Evolutionary conservation across 2,888 invertebrate genomes (phyloP).

Genomic region (Plagodis dolabraria): DNA sequence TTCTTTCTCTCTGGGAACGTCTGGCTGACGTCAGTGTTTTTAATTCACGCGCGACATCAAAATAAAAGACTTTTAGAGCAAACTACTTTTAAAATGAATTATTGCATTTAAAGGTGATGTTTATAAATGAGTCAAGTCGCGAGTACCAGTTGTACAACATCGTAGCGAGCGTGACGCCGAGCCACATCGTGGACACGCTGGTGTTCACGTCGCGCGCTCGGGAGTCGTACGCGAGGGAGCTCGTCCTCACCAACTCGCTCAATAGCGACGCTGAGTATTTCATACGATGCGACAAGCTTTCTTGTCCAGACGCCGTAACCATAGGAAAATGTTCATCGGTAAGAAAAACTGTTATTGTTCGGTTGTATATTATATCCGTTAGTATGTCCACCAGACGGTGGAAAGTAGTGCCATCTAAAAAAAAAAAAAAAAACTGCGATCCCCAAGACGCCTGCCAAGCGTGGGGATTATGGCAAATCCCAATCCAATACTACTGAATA

Average conservation of each 20-base stretch:
- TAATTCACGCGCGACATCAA: no score
- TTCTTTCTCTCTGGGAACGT: no score
- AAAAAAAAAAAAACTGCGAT: no score
- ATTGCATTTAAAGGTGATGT: conserved; percentile 60
- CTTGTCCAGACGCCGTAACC: conserved; percentile 53
- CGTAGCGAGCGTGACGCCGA: conserved; percentile 54
- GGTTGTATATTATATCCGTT: no score
- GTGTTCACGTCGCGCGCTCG: conserved; percentile 65
- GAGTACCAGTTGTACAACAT: conserved; percentile 77
- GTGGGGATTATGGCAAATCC: no score
- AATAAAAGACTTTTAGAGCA: no score
- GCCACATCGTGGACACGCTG: conserved; percentile 65
- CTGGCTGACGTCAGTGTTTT: no score
- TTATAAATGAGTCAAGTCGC: conserved; percentile 60
- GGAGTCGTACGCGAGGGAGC: conserved; percentile 62
- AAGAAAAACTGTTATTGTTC: conserved; percentile 4
- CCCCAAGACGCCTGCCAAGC: no score
- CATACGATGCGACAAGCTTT: conserved; percentile 55
- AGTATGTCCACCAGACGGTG: no score
- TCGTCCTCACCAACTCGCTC: conserved; percentile 65
- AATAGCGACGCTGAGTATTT: conserved; percentile 52
- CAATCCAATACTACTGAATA: no score
- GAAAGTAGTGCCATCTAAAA: no score
- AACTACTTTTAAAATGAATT: not conserved
- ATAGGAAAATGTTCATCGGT: conserved; percentile 70